Evolutionary conservation across 2,888 invertebrate species (phyloP).

Genomic region (Phorcus lineatus): DNA sequence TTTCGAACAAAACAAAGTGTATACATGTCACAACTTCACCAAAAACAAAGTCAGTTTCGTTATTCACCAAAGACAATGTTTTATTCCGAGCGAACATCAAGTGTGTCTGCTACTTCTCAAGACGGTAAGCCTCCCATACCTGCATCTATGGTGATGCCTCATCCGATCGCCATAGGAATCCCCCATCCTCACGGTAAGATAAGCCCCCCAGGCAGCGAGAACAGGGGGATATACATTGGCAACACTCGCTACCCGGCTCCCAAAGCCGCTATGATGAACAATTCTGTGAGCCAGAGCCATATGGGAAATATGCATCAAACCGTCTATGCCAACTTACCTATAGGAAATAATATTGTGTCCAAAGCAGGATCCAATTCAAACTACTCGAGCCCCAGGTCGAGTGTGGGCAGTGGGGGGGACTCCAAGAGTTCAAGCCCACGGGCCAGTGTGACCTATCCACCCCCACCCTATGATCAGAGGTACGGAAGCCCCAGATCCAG

Average conservation of each 20-base stretch:
- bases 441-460: slow-evolving; percentile 61
- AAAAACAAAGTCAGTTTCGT: slow-evolving; percentile 35
- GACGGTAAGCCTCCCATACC: slow-evolving; percentile 37
- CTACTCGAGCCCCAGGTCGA: slow-evolving; percentile 74
- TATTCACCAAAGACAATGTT: slow-evolving; percentile 42
- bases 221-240: slow-evolving; percentile 56
- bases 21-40: slow-evolving; percentile 39
- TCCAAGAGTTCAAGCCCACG: slow-evolving; percentile 69
- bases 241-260: slow-evolving; percentile 56
- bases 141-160: slow-evolving; percentile 31
- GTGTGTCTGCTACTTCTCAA: neutral
- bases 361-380: slow-evolving; percentile 34
- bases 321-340: slow-evolving; percentile 36
- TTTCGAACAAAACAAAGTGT: slow-evolving; percentile 39
- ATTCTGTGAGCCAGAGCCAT: slow-evolving; percentile 31
- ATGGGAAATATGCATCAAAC: slow-evolving; percentile 27
- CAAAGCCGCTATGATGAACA: slow-evolving; percentile 36
- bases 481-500: slow-evolving; percentile 62
- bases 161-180: slow-evolving; percentile 20
- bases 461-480: slow-evolving; percentile 60
- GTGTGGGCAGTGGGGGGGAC: slow-evolving; percentile 67
- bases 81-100: slow-evolving; percentile 17
- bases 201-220: slow-evolving; percentile 28
- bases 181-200: slow-evolving; percentile 33
- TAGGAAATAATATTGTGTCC: slow-evolving; percentile 16